Evolutionary conservation across 2,797 vertebrate genomes (phyloP).

Genomic region (Salmo trutta): DNA sequence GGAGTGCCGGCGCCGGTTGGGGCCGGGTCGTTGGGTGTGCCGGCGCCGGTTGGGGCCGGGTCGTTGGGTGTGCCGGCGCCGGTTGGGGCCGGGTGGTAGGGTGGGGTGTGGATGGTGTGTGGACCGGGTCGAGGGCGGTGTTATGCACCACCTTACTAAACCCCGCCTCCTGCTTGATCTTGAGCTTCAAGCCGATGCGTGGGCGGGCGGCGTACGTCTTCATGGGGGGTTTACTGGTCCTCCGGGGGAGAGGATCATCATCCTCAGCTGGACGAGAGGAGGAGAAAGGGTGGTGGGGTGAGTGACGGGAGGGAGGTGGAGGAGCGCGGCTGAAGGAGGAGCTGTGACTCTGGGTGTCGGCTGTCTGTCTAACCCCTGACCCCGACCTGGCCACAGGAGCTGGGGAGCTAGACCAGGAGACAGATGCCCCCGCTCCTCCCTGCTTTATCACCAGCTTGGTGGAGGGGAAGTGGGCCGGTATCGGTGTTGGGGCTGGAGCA

Average conservation of each 20-base stretch:
- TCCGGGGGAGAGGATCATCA: slow-evolving; percentile 84
- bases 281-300: slow-evolving; percentile 38
- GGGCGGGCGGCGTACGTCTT: slow-evolving; percentile 94
- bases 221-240: slow-evolving; percentile 88
- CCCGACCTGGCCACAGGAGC: slow-evolving; percentile 39
- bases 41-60: not conserved
- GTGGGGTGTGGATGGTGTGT: slow-evolving; percentile 63
- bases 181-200: slow-evolving; percentile 90
- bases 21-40: slow-evolving; percentile 32
- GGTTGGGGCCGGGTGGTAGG: not conserved
- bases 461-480: slow-evolving; percentile 64
- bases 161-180: slow-evolving; percentile 95
- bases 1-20: slow-evolving; percentile 56
- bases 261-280: slow-evolving; percentile 72
- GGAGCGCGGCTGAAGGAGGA: slow-evolving; percentile 58
- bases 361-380: slow-evolving; percentile 47
- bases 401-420: slow-evolving; percentile 81
- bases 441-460: slow-evolving; percentile 94
- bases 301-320: slow-evolving; percentile 44
- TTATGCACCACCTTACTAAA: slow-evolving; percentile 95
- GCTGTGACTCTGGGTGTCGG: slow-evolving; percentile 50
- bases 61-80: slow-evolving; percentile 22
- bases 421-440: slow-evolving; percentile 82
- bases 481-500: slow-evolving; percentile 3
- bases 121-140: slow-evolving; percentile 90